phyloP scores from a whole-genome alignment of 1,140 invertebrate genomes.

The Cecropterus lyciades region DNA sequence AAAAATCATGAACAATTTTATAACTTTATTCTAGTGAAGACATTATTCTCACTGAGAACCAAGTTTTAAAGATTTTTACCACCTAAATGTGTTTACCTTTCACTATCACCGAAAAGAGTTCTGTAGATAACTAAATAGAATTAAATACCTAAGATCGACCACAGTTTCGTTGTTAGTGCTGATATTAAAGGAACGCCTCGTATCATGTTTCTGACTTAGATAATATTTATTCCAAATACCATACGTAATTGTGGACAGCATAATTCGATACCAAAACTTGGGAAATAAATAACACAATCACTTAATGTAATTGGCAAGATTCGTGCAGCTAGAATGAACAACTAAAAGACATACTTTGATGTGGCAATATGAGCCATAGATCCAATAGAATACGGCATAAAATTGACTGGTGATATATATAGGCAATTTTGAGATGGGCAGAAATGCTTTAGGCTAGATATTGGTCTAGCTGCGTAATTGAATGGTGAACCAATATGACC shows the following conservation, averaged over 20 bases:
- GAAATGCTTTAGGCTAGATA: slow-evolving; percentile 63
- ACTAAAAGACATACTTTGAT: slow-evolving; percentile 49
- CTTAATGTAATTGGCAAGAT: slow-evolving; percentile 72
- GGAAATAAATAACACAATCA: slow-evolving; percentile 60
- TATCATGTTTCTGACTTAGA: no score
- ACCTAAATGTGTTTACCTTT: no score
- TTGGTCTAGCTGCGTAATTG: slow-evolving; percentile 69
- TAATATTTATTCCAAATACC: no score
- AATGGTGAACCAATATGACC: slow-evolving; percentile 64
- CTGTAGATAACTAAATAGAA: no score
- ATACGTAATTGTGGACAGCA: background rate
- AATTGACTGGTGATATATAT: slow-evolving; percentile 13
- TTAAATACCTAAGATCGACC: no score
- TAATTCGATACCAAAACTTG: slow-evolving; percentile 1
- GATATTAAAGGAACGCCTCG: no score
- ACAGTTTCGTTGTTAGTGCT: no score
- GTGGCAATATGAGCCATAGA: slow-evolving; percentile 11
- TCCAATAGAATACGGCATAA: slow-evolving; percentile 14
- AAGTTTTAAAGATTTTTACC: no score
- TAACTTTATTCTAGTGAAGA: no score
- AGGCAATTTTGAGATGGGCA: slow-evolving; percentile 63
- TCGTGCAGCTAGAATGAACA: slow-evolving; percentile 58
- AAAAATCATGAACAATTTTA: no score
- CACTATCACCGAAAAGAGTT: no score
- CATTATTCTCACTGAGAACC: no score